Evolutionary conservation across 1,140 invertebrate genomes (phyloP), one percentile per base, ranked within the genome.

Genomic region (Lepidurus couesii): DNA sequence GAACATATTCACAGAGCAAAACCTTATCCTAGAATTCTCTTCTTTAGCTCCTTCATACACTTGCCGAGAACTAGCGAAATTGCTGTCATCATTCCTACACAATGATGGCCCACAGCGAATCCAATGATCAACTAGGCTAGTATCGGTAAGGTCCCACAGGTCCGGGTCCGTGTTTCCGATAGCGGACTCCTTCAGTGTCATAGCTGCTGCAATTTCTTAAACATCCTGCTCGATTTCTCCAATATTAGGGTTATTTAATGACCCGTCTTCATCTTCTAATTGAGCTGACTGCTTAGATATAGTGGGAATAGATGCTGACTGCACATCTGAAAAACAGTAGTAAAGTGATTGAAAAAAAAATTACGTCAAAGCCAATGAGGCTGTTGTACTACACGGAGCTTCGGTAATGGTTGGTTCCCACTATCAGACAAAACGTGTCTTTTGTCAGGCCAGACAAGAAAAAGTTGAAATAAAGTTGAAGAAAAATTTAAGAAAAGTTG

Each of bases 1-100:
- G 80, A 83, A 82, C 42, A 81, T 53, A 13, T 13, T 53, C 47
- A 53, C 47, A 53, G 47, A 53, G 11, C 11, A 53, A 53, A 9
- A 53, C 47, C 47, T 53, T 53, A 53, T 53, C 11, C 7, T 53
- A 53, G 47, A 53, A 53, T 53, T 53, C 11, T 53, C 47, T 53
- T 53, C 47, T 53, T 53, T 53, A 53, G 11, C 11, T 53, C 47
- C 47, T 53, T 53, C 47, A 53, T 53, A 53, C 47, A 53, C 8
- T 53, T 7, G 47, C 7, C 11, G 45, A 53, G 47, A 53, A 53
- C 47, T 53, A 53, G 47, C 11, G 6, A 53, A 53, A 13, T 53
- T 53, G 47, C 47, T 13, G 47, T 53, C 47, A 13, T 11, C 47
- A 13, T 53, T 53, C 47, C 47, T 53, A 13, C 47, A 53, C 11